Evolutionary conservation across 1,140 invertebrate genomes (phyloP).

Genomic region (Branchinecta lindahli): DNA sequence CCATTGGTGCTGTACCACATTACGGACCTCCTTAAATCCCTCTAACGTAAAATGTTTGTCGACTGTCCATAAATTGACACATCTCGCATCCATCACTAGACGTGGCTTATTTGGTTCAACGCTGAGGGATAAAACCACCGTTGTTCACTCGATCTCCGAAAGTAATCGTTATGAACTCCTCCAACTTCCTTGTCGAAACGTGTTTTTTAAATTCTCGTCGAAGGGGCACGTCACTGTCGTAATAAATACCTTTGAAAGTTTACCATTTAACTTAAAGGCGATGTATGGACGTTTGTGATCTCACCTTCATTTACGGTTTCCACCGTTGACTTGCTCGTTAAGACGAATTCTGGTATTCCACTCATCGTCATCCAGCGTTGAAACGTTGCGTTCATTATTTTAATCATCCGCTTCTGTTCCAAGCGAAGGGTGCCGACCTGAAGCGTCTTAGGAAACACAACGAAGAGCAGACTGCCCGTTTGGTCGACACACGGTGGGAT

Average conservation of each 20-base stretch:
- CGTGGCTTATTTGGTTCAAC: background rate
- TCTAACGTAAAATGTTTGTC: background rate
- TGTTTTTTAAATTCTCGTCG: too few species aligned
- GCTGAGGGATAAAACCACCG: background rate
- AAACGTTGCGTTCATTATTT: background rate
- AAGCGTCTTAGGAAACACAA: constrained; percentile 5
- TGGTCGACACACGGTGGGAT: constrained; percentile 3
- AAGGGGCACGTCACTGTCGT: too few species aligned
- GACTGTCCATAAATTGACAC: background rate
- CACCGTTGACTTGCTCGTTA: constrained; percentile 8
- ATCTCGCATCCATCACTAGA: background rate
- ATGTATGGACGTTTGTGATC: background rate
- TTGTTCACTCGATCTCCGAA: too few species aligned
- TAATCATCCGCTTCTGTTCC: too few species aligned
- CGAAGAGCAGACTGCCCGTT: background rate
- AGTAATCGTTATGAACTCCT: too few species aligned
- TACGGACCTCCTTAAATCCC: background rate
- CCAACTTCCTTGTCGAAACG: too few species aligned
- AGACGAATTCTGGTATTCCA: background rate
- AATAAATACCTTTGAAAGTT: too few species aligned
- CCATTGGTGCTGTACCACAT: background rate
- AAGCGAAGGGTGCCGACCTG: background rate
- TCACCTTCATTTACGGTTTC: constrained; percentile 1
- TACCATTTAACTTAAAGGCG: constrained; percentile 2
- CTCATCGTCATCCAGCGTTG: background rate